These are phyloP conservation scores for Nephrotoma appendiculata DNA, from an alignment of 2,888 invertebrate species.

Conservation along the genomic window DNA sequence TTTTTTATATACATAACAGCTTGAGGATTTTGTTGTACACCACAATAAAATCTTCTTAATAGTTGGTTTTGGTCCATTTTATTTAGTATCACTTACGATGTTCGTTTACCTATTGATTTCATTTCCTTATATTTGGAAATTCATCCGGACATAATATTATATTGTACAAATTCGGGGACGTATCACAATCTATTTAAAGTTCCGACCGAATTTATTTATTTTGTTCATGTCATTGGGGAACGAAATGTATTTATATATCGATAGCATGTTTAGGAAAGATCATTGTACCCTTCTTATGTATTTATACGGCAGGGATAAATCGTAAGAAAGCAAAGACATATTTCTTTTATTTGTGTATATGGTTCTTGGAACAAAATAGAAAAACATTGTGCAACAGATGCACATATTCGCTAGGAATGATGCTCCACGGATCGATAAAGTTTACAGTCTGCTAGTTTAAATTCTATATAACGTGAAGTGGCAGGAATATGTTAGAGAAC, in stretches of 20 bases:
- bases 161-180: neutral
- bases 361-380: neutral
- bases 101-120: neutral
- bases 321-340: neutral
- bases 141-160: neutral
- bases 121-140: neutral
- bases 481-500: neutral
- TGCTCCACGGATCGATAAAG: neutral
- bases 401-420: neutral
- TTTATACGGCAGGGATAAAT: neutral
- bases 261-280: neutral
- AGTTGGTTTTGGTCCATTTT: neutral
- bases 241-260: neutral
- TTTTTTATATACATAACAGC: neutral
- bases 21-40: neutral
- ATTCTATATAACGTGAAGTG: neutral
- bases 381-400: neutral
- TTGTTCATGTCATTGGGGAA: neutral
- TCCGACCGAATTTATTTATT: neutral
- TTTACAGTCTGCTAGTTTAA: neutral
- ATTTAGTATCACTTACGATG: neutral
- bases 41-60: neutral
- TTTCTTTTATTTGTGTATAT: neutral
- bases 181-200: neutral
- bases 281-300: neutral